phyloP scores from a whole-genome alignment of 2,888 invertebrate species.

The Zhuqinia jingwanae region DNA sequence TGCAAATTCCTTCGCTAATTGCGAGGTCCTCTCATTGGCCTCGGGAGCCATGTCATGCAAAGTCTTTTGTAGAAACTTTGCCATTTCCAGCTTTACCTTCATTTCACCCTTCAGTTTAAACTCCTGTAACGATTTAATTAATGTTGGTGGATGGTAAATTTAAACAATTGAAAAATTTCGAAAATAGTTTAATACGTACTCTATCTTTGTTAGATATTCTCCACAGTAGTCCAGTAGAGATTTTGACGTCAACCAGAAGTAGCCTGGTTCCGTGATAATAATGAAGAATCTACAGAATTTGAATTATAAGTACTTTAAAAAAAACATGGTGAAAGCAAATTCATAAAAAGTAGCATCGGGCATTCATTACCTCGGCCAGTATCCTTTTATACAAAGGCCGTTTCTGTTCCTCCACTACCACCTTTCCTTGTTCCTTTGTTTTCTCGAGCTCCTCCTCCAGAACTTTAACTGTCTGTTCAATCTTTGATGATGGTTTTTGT shows the following conservation, averaged over 20 bases:
- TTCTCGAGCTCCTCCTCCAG: constrained; percentile 88
- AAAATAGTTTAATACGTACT: too few relatives aligned
- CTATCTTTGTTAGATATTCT: constrained; percentile 90
- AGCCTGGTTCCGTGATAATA: constrained; percentile 98
- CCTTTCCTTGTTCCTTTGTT: constrained; percentile 79
- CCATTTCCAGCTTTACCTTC: constrained; percentile 97
- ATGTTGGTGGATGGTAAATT: too few relatives aligned
- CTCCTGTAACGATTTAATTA: constrained; percentile 85
- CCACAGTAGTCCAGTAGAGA: constrained; percentile 90
- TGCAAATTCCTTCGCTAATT: constrained; percentile 94
- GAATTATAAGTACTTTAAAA: not conserved
- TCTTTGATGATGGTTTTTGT: constrained; percentile 94
- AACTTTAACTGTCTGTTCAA: constrained; percentile 93
- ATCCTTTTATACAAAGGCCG: constrained; percentile 87
- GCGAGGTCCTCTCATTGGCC: constrained; percentile 89
- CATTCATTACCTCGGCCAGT: constrained; percentile 87
- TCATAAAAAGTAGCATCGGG: too few relatives aligned
- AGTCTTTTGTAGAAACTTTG: constrained; percentile 98
- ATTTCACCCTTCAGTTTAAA: constrained; percentile 93
- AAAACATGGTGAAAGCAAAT: too few relatives aligned
- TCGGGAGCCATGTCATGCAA: constrained; percentile 97
- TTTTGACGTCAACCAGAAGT: constrained; percentile 93
- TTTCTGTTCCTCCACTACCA: constrained; percentile 83
- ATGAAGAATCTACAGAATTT: constrained; percentile 83
- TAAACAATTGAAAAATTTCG: too few relatives aligned